Conservation (phyloP, 2,888 invertebrate species). For the Corythucha ciliata region DNA sequence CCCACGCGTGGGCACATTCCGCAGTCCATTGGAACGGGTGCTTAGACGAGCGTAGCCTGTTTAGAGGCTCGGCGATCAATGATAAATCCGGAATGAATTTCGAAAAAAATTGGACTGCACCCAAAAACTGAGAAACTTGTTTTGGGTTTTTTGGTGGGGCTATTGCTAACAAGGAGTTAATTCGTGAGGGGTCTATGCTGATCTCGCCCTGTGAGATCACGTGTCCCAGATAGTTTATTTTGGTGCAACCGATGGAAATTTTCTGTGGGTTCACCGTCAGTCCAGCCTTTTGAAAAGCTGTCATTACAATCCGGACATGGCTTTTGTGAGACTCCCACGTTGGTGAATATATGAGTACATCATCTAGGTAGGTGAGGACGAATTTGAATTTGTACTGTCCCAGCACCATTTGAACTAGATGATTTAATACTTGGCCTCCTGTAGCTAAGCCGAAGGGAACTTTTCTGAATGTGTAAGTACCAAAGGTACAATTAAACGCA, state of each 20-base stretch:
- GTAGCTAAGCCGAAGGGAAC: constrained; percentile 26
- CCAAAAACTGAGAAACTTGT: constrained; percentile 12
- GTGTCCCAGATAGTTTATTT: constrained; percentile 22
- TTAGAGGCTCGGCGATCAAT: too few species aligned
- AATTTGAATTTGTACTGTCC: constrained; percentile 25
- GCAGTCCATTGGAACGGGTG: too few species aligned
- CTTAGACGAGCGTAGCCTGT: too few species aligned
- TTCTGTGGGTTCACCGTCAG: constrained; percentile 34
- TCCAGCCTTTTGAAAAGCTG: constrained; percentile 27
- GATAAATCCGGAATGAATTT: constrained; percentile 5
- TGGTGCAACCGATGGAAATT: constrained; percentile 14
- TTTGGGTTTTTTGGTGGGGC: constrained; percentile 10
- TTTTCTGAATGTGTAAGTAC: constrained; percentile 20
- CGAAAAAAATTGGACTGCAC: constrained; percentile 12
- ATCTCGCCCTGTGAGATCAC: constrained; percentile 12
- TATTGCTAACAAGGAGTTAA: neutral
- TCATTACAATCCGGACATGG: constrained; percentile 22
- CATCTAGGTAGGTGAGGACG: constrained; percentile 28
- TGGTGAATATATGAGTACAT: constrained; percentile 24
- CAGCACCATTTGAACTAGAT: constrained; percentile 25
- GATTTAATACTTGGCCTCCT: constrained; percentile 19
- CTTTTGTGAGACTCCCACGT: constrained; percentile 21
- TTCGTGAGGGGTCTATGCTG: constrained; percentile 3
- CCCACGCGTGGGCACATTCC: too few species aligned
- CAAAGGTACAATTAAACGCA: constrained; percentile 19